Conservation (phyloP, 2,797 vertebrate species). For the Esox lucius region DNA sequence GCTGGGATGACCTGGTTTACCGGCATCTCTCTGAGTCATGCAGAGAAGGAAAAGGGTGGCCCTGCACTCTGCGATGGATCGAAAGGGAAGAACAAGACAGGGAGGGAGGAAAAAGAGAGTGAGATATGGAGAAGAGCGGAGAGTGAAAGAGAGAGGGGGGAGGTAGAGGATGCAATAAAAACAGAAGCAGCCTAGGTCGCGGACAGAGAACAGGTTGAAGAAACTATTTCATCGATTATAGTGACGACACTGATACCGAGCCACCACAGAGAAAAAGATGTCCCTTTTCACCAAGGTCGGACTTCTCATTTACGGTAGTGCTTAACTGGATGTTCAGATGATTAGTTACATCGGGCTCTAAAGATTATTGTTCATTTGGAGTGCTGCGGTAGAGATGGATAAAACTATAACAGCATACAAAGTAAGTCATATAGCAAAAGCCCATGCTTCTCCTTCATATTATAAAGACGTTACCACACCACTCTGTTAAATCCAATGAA, state of each 20-base stretch:
- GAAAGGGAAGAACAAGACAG: conserved; percentile 11
- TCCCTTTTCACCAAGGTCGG: conserved; percentile 62
- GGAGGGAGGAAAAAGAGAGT: not conserved
- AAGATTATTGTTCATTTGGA: conserved; percentile 61
- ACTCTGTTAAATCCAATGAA: conserved; percentile 9
- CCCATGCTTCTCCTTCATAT: conserved; percentile 48
- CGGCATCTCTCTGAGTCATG: conserved; percentile 47
- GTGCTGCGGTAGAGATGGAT: conserved; percentile 65
- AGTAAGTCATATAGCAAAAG: conserved; percentile 64
- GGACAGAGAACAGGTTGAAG: conserved; percentile 24
- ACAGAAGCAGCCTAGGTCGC: conserved; percentile 23
- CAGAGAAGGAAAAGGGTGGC: conserved; percentile 22
- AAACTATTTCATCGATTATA: conserved; percentile 15
- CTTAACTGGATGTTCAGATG: conserved; percentile 33
- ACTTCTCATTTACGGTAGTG: conserved; percentile 46
- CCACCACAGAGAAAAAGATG: conserved; percentile 32
- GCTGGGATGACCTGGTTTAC: conserved; percentile 66
- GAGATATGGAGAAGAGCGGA: not conserved
- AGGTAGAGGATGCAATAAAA: not conserved
- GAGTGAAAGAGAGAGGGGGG: conserved; percentile 18
- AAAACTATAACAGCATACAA: conserved; percentile 64
- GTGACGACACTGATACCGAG: conserved; percentile 9
- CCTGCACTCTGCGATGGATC: conserved; percentile 12
- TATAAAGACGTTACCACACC: conserved; percentile 54
- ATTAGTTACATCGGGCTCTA: conserved; percentile 46